Evolutionary conservation across 2,797 vertebrate species (phyloP).

Genomic region (Phoxinus dragarum): DNA sequence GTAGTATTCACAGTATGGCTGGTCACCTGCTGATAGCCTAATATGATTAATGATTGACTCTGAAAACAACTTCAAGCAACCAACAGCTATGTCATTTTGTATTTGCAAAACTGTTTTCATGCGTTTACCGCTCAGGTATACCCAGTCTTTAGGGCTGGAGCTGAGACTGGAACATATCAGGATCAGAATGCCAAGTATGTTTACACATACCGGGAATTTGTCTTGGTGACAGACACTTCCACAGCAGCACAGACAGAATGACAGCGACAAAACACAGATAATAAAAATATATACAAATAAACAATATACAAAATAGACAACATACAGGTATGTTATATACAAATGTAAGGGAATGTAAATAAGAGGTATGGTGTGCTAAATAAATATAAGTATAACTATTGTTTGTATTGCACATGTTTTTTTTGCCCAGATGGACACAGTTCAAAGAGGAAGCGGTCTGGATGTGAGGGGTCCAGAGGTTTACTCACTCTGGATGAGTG

Average conservation of each 20-base stretch:
- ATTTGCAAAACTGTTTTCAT: neutral
- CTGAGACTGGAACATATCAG: neutral
- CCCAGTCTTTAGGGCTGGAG: neutral
- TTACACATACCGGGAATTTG: neutral
- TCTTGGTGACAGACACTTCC: neutral
- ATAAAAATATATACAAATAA: too few relatives aligned
- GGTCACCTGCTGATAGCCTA: constrained; percentile 35
- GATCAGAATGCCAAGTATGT: neutral
- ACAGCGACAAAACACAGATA: neutral
- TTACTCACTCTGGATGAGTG: neutral
- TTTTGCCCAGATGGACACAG: neutral
- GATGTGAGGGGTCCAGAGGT: neutral
- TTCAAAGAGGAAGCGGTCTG: neutral
- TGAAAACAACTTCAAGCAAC: neutral
- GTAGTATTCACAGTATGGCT: neutral
- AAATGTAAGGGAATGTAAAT: neutral
- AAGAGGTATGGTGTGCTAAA: too few relatives aligned
- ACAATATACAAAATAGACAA: neutral
- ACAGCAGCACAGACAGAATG: neutral
- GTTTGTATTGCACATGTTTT: neutral
- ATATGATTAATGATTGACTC: constrained; percentile 36
- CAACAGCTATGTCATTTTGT: neutral
- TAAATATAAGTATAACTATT: neutral
- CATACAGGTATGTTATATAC: neutral
- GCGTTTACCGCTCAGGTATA: neutral